Evolutionary conservation across 2,888 invertebrate species (phyloP), one percentile per base, ranked within the genome.

Genomic region (Trachelus troglodyta): DNA sequence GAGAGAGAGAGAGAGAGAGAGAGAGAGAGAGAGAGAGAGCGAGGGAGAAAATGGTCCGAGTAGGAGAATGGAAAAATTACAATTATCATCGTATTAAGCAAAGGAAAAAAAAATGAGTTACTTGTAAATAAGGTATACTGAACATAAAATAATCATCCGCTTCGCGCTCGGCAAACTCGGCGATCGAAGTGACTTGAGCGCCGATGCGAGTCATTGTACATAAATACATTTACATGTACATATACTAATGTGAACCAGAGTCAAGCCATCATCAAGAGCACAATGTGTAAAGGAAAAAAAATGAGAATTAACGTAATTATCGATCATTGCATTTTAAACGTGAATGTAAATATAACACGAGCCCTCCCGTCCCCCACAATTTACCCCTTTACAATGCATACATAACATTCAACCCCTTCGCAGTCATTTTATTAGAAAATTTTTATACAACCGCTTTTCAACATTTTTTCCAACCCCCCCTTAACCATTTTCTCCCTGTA

Each of bases 201-300:
- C 86, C 86, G 86, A 88, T 89, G 90, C 88, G 88, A 90, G 89
- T 91, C 90, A 90, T 89, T 91, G 90, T 91, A 91, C 89, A 91
- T 90, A 91, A 86, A 89, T 89, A 90, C 88, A 87, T 89, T 89
- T 90, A 90, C 90, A 88, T 91, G 91, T 91, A 91, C 85, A 91
- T 91, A 91, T 87, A 86, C 84, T 87, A 87, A 86, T 87, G 81
- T 83, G 86, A 86, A 79, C 81, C 87, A 89, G 87, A 89, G 88
- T 89, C 90, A 90, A 90, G 90, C 88, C 90, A 90, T 87, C 81
- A 88, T 90, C 89, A 86, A 85, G 81, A 83, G 83, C 85, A 86
- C 85, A 86, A 86, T 83, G 83, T 84, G 82, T 85, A 84, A 83
- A 85, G 80, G 76, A 80, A 33, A 74, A 69, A 34, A 34, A 34